A percentile compares a stretch with the other conserved stretches of the same genome.
phyloP scores from a whole-genome alignment of 92 coral and sea anemone genomes.

The Umimayanthus chanpuru region DNA sequence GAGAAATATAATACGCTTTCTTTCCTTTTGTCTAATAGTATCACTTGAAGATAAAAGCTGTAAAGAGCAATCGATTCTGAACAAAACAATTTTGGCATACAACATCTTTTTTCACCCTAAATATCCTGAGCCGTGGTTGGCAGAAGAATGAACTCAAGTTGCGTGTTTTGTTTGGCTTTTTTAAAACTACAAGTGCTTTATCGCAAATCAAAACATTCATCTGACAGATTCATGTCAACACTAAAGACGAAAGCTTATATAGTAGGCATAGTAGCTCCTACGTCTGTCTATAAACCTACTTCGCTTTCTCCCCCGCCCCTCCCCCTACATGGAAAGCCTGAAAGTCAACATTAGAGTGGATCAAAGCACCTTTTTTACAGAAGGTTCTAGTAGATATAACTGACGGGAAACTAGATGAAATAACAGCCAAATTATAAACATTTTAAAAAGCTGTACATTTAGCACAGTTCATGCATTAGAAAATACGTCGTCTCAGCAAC shows the following conservation, averaged over 20 bases:
- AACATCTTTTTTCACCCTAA: neutral
- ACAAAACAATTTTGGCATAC: neutral
- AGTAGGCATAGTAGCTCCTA: neutral
- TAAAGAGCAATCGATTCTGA: slow-evolving; percentile 7
- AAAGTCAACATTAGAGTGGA: neutral
- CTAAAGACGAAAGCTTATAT: neutral
- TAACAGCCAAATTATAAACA: too few species aligned
- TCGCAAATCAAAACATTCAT: slow-evolving; percentile 15
- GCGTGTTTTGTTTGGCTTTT: slow-evolving; percentile 15
- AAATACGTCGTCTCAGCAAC: too few species aligned
- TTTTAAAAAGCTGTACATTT: too few species aligned
- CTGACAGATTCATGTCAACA: neutral
- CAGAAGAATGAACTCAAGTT: slow-evolving; percentile 4
- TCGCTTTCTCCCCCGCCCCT: neutral
- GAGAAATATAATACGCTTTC: neutral
- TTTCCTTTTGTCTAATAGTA: slow-evolving; percentile 3
- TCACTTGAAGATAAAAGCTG: neutral
- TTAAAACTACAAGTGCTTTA: slow-evolving; percentile 19
- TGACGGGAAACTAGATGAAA: neutral
- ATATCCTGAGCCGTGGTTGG: neutral
- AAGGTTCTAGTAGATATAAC: neutral
- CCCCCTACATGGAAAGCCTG: neutral
- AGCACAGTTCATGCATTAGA: too few species aligned
- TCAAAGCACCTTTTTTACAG: neutral
- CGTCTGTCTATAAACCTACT: neutral